These are phyloP conservation scores for Tachystola acroxantha DNA, from an alignment of 2,888 invertebrate species.

Conservation along the genomic window DNA sequence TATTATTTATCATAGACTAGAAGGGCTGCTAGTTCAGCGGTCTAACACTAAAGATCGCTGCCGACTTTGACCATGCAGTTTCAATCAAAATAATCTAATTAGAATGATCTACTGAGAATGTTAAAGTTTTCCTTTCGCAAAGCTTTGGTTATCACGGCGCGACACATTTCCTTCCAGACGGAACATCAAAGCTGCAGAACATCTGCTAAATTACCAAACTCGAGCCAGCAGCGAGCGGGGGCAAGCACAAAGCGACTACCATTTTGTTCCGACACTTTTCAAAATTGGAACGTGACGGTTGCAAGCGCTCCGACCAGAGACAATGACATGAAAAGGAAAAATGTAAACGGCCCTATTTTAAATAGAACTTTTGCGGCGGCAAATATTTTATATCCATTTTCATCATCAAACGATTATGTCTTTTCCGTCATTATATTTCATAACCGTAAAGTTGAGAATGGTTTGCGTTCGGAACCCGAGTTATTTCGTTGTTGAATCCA, in stretches of 20 bases:
- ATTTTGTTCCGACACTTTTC: slow-evolving; percentile 78
- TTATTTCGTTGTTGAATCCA: slow-evolving; percentile 44
- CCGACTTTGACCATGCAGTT: too few species aligned
- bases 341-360: slow-evolving; percentile 76
- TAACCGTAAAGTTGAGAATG: slow-evolving; percentile 35
- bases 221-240: slow-evolving; percentile 47
- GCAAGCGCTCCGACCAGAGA: slow-evolving; percentile 74
- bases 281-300: slow-evolving; percentile 79
- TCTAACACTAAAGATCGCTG: too few species aligned
- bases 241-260: slow-evolving; percentile 69
- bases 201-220: slow-evolving; percentile 73
- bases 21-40: too few species aligned
- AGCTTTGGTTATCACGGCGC: slow-evolving; percentile 6
- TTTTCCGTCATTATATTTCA: neutral
- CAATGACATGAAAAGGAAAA: slow-evolving; percentile 79
- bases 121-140: neutral
- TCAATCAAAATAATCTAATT: too few species aligned
- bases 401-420: slow-evolving; percentile 32
- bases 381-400: slow-evolving; percentile 58
- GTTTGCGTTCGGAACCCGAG: slow-evolving; percentile 25
- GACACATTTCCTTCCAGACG: slow-evolving; percentile 34
- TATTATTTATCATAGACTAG: too few species aligned
- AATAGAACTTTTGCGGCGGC: slow-evolving; percentile 58
- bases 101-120: too few species aligned
- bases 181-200: slow-evolving; percentile 62